Evolutionary conservation across 2,888 invertebrate genomes (phyloP).

Genomic region (Monopis laevigella): DNA sequence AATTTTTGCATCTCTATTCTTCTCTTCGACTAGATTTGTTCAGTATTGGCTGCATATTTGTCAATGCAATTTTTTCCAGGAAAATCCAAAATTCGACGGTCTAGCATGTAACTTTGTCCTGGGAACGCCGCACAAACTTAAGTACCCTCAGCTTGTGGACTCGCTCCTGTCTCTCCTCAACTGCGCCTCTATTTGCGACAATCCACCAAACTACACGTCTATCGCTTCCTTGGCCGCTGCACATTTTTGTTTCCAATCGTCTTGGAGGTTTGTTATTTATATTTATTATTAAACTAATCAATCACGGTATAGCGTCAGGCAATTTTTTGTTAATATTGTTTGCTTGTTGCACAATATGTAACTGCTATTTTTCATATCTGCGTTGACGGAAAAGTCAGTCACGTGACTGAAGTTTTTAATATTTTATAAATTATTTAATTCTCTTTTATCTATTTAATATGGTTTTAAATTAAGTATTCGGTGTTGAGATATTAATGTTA

Average conservation of each 20-base stretch:
- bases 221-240: conserved; percentile 79
- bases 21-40: background rate
- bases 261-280: conserved; percentile 72
- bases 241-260: conserved; percentile 90
- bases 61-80: conserved; percentile 44
- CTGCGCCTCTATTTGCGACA: conserved; percentile 76
- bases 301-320: too few species aligned
- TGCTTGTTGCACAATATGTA: too few species aligned
- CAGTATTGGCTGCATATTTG: background rate
- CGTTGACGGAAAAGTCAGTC: too few species aligned
- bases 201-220: conserved; percentile 53
- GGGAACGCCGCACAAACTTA: conserved; percentile 90
- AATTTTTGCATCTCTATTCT: too few species aligned
- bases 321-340: too few species aligned
- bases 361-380: too few species aligned
- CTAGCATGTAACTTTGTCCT: conserved; percentile 93
- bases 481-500: too few species aligned
- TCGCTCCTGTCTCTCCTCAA: conserved; percentile 85
- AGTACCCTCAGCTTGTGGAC: conserved; percentile 87
- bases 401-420: too few species aligned
- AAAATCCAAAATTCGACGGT: conserved; percentile 92
- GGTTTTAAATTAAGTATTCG: too few species aligned
- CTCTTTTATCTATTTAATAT: too few species aligned
- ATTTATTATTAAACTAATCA: too few species aligned
- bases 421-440: too few species aligned